Evolutionary conservation across 2,888 invertebrate genomes (phyloP).

Genomic region (Archips xylosteana): DNA sequence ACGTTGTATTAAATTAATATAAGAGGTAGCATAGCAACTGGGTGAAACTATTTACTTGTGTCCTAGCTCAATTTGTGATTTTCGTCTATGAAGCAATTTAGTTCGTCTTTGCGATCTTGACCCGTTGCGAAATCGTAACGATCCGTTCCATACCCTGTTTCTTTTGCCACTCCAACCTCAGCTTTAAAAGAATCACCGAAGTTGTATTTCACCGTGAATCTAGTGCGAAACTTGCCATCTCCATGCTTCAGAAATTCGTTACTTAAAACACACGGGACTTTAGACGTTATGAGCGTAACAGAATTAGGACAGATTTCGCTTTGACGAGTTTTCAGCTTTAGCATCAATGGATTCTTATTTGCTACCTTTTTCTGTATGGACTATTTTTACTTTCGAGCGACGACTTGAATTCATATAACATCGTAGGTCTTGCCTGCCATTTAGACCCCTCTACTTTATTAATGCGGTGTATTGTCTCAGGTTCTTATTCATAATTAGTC

Average conservation of each 20-base stretch:
- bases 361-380: conserved; percentile 74
- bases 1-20: conserved; percentile 11
- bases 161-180: conserved; percentile 34
- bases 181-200: conserved; percentile 14
- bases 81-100: conserved; percentile 67
- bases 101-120: conserved; percentile 69
- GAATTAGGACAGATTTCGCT: conserved; percentile 28
- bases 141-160: conserved; percentile 51
- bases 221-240: conserved; percentile 5
- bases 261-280: conserved; percentile 20
- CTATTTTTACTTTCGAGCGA: conserved; percentile 75
- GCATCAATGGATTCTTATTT: conserved; percentile 67
- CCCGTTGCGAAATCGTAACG: conserved; percentile 64
- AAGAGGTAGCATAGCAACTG: background rate
- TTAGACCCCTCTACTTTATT: conserved; percentile 1
- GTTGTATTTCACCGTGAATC: conserved; percentile 8
- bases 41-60: background rate
- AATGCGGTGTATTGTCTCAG: background rate
- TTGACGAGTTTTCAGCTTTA: conserved; percentile 1
- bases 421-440: conserved; percentile 7
- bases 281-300: conserved; percentile 13
- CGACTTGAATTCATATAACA: conserved; percentile 27
- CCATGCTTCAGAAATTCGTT: conserved; percentile 11
- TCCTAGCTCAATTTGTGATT: conserved; percentile 10
- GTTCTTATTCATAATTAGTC: background rate